Evolutionary conservation across 2,797 vertebrate genomes (phyloP).

Genomic region (Cuniculus paca): DNA sequence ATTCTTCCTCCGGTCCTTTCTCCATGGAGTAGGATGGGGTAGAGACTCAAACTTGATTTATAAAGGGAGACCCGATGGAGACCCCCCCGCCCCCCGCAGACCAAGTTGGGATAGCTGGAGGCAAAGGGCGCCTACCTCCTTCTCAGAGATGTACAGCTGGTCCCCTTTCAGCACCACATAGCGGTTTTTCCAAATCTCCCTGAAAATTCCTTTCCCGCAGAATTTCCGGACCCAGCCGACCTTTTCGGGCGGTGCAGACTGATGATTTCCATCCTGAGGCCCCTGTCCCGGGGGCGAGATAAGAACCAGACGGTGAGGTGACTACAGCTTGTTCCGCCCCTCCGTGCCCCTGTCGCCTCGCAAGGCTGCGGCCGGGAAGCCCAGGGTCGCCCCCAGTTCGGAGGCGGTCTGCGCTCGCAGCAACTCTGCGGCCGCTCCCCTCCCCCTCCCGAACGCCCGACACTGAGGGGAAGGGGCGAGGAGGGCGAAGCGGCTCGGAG

Average conservation of each 20-base stretch:
- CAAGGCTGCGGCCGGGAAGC: background rate
- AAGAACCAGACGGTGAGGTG: background rate
- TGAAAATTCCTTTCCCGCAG: slow-evolving; percentile 96
- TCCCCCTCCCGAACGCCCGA: background rate
- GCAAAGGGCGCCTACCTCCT: slow-evolving; percentile 92
- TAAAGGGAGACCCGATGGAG: background rate
- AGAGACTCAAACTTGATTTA: background rate
- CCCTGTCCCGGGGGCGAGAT: slow-evolving; percentile 88
- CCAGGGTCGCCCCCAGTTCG: background rate
- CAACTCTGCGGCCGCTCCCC: slow-evolving; percentile 13
- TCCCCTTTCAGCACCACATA: slow-evolving; percentile 95
- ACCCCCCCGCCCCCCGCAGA: background rate
- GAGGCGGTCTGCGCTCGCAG: background rate
- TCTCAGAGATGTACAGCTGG: slow-evolving; percentile 96
- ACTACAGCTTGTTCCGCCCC: background rate
- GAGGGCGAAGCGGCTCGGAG: background rate
- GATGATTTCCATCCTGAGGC: slow-evolving; percentile 90
- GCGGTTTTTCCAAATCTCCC: slow-evolving; percentile 98
- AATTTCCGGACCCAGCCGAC: slow-evolving; percentile 98
- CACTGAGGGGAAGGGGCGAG: background rate
- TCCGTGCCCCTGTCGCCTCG: background rate
- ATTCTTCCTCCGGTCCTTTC: background rate
- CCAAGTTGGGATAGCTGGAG: background rate
- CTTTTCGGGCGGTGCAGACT: slow-evolving; percentile 91
- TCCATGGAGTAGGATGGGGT: background rate